phyloP scores from a whole-genome alignment of 2,888 invertebrate genomes.

The Phragmatobia fuliginosa region DNA sequence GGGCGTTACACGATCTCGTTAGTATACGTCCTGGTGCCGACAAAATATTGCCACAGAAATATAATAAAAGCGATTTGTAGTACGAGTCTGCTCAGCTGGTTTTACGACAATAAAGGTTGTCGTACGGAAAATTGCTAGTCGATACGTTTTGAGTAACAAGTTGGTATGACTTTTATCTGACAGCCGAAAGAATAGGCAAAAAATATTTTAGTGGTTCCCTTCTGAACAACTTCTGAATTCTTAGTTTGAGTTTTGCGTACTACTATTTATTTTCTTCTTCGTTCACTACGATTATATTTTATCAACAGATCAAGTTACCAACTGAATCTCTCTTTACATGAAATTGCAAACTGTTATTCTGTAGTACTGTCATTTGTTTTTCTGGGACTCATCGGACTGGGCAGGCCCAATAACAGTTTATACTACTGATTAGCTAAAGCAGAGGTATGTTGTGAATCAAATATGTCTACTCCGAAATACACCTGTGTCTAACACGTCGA shows the following conservation, averaged over 20 bases:
- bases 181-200: not conserved
- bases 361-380: no score
- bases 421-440: no score
- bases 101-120: constrained; percentile 49
- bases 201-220: not conserved
- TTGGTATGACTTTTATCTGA: constrained; percentile 19
- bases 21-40: constrained; percentile 64
- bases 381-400: no score
- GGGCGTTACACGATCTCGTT: constrained; percentile 70
- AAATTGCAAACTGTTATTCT: no score
- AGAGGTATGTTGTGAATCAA: no score
- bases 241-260: not conserved
- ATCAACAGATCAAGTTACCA: no score
- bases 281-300: not conserved
- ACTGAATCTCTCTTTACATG: no score
- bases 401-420: no score
- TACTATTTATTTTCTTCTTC: no score
- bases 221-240: not conserved
- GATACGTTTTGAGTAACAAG: constrained; percentile 42
- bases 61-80: constrained; percentile 57
- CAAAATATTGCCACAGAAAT: constrained; percentile 69
- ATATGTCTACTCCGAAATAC: no score
- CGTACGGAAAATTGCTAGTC: constrained; percentile 41
- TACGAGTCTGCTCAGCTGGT: constrained; percentile 46
- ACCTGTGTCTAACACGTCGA: no score